Conservation (phyloP, 37 sponge, comb jelly and placozoan genomes). For the Axinella damicornis region DNA sequence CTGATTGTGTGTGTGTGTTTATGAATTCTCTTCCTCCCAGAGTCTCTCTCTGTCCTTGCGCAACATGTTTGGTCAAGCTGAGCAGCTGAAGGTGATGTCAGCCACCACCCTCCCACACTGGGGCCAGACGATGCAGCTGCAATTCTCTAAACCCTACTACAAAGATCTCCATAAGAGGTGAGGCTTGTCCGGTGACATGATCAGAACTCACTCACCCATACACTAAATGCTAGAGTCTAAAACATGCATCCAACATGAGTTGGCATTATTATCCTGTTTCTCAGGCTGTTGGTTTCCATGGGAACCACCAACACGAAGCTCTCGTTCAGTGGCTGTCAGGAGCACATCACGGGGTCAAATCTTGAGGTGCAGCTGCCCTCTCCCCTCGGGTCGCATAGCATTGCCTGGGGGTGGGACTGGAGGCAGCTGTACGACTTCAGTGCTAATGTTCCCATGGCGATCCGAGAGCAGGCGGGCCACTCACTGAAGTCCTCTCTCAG, state of each 20-base stretch:
- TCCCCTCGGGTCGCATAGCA: slow-evolving; percentile 60
- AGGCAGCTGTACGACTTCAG: slow-evolving; percentile 66
- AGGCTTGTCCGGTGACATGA: neutral
- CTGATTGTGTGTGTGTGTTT: too few relatives aligned
- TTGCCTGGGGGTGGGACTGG: slow-evolving; percentile 70
- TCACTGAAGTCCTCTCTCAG: slow-evolving; percentile 82
- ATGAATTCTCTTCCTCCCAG: slow-evolving; percentile 9
- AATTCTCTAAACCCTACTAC: slow-evolving; percentile 76
- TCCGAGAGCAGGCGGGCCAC: slow-evolving; percentile 82
- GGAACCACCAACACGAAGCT: slow-evolving; percentile 59
- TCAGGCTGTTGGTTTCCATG: slow-evolving; percentile 22
- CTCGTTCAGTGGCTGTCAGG: slow-evolving; percentile 69
- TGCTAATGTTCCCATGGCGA: slow-evolving; percentile 40
- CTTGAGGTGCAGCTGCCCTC: slow-evolving; percentile 41
- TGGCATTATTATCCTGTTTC: too few relatives aligned
- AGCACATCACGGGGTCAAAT: slow-evolving; percentile 28
- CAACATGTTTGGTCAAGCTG: slow-evolving; percentile 81
- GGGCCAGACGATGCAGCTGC: slow-evolving; percentile 67
- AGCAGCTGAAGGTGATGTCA: slow-evolving; percentile 57
- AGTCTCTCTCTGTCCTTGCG: slow-evolving; percentile 37
- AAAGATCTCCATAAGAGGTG: slow-evolving; percentile 53
- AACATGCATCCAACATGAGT: too few relatives aligned
- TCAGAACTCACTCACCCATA: too few relatives aligned
- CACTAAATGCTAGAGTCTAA: too few relatives aligned
- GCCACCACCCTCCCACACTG: slow-evolving; percentile 75